Evolutionary conservation across 1,140 invertebrate genomes (phyloP).

Genomic region (Manduca sexta): DNA sequence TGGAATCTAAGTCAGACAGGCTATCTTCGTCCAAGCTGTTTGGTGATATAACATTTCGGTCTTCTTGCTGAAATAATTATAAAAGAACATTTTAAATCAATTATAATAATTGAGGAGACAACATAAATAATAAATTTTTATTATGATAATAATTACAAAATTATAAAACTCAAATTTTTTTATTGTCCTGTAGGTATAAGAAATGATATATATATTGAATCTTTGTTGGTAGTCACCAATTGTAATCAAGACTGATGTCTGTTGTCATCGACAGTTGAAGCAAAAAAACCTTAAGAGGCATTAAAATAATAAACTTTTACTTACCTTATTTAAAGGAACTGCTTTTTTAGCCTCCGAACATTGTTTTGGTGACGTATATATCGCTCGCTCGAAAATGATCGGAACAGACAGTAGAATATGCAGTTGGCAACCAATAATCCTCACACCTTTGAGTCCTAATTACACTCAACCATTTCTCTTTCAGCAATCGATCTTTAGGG

Average conservation of each 20-base stretch:
- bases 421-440: constrained; percentile 11
- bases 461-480: constrained; percentile 8
- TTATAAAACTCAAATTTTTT: background rate
- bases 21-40: background rate
- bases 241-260: too few relatives aligned
- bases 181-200: too few relatives aligned
- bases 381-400: constrained; percentile 9
- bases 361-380: constrained; percentile 11
- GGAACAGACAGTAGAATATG: constrained; percentile 8
- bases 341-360: background rate
- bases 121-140: background rate
- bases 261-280: too few relatives aligned
- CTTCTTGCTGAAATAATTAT: background rate
- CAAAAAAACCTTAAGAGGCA: background rate
- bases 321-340: background rate
- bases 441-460: constrained; percentile 12
- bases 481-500: constrained; percentile 1
- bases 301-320: background rate
- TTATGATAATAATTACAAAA: background rate
- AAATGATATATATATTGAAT: too few relatives aligned
- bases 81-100: background rate
- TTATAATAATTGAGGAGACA: too few relatives aligned
- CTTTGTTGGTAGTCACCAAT: too few relatives aligned
- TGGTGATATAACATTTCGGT: background rate
- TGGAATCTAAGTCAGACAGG: background rate